A percentile compares a stretch with the other conserved stretches of the same genome.
Evolutionary conservation across 1,140 invertebrate genomes (phyloP).

Genomic region (Vanessa atalanta): DNA sequence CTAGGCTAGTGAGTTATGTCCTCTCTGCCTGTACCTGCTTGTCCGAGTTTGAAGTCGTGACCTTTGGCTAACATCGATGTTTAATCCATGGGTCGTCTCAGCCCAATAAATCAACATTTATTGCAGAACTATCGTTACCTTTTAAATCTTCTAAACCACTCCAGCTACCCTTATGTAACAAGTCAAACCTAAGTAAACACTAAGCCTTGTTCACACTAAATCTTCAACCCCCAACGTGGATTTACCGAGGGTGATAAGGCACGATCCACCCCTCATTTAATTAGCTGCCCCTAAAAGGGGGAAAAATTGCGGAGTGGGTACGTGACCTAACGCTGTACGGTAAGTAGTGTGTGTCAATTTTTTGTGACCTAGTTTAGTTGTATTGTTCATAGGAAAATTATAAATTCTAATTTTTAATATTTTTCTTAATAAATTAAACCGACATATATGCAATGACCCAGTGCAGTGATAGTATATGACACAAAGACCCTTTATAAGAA

Average conservation of each 20-base stretch:
- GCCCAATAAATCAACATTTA: no score
- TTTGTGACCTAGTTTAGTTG: conserved; percentile 5
- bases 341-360: conserved; percentile 19
- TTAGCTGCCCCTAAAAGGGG: conserved; percentile 39
- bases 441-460: no score
- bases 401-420: neutral
- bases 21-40: no score
- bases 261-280: conserved; percentile 41
- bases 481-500: no score
- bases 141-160: neutral
- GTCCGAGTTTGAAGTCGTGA: no score
- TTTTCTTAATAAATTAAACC: neutral
- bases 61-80: no score
- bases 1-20: no score
- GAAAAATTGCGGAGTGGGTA: conserved; percentile 43
- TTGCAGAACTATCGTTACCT: neutral
- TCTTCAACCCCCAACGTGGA: conserved; percentile 28
- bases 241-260: conserved; percentile 40
- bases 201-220: conserved; percentile 29
- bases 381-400: neutral
- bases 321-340: conserved; percentile 33
- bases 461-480: no score
- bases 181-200: conserved; percentile 41
- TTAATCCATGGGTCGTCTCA: no score
- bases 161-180: neutral